A percentile compares a stretch with the other conserved stretches of the same genome.
Conservation (phyloP, 2,888 invertebrate genomes). For the Malachius bipustulatus region DNA sequence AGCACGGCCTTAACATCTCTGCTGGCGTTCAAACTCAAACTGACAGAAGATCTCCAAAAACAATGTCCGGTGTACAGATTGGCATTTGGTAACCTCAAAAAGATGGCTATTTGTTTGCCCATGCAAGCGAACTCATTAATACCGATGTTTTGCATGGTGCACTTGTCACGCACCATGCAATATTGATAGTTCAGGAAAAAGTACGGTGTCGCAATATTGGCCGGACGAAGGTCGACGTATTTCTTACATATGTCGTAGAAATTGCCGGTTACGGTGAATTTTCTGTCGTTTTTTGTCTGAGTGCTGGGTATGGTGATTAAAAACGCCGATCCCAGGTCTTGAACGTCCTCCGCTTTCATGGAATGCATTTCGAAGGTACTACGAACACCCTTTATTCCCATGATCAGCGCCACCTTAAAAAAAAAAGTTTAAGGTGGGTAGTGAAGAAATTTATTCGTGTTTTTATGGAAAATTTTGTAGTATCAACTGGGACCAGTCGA, state of each 20-base stretch:
- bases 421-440: no score
- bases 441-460: no score
- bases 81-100: constrained; percentile 16
- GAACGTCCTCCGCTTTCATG: constrained; percentile 14
- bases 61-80: constrained; percentile 18
- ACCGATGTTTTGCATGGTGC: constrained; percentile 13
- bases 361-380: no score
- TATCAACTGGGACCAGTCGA: no score
- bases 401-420: no score
- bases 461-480: no score
- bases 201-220: not conserved
- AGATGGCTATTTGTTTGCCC: constrained; percentile 18
- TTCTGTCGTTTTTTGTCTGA: constrained; percentile 7
- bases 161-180: constrained; percentile 18
- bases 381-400: no score
- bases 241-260: no score
- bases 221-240: constrained; percentile 14
- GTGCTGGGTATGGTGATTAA: constrained; percentile 10
- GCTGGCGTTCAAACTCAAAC: constrained; percentile 16
- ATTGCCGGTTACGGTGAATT: constrained; percentile 12
- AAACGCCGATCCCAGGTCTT: constrained; percentile 11
- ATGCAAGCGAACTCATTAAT: constrained; percentile 18
- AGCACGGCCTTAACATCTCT: constrained; percentile 14
- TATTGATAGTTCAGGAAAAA: constrained; percentile 14
- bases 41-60: constrained; percentile 17